phyloP scores from a whole-genome alignment of 2,888 invertebrate genomes.

The Dendrolimus houi region DNA sequence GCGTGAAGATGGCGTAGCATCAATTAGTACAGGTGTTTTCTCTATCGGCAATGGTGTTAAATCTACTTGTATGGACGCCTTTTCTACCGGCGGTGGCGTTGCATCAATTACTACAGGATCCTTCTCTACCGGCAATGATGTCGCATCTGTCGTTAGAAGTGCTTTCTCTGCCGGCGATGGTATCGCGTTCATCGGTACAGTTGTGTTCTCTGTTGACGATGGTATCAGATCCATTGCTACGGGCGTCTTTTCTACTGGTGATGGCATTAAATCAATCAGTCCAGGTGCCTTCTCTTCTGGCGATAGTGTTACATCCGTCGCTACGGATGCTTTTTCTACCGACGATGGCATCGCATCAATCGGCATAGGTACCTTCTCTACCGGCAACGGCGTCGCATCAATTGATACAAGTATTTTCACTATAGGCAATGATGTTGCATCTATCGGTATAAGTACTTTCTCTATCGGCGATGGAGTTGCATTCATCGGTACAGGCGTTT shows the following conservation, averaged over 20 bases:
- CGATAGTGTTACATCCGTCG: background rate
- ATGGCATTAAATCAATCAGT: background rate
- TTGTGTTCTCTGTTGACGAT: background rate
- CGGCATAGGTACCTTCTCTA: background rate
- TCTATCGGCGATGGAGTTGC: background rate
- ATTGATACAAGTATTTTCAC: background rate
- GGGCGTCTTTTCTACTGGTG: background rate
- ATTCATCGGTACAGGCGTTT: background rate
- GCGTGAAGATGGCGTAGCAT: background rate
- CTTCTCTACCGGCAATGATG: background rate
- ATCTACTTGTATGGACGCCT: background rate
- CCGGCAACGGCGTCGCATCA: background rate
- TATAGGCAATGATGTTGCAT: background rate
- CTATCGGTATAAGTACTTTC: background rate
- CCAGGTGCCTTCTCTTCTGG: background rate
- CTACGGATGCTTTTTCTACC: background rate
- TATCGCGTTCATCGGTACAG: background rate
- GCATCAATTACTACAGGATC: too few relatives aligned
- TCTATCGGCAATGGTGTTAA: too few relatives aligned
- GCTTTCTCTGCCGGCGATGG: background rate
- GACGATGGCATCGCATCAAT: background rate
- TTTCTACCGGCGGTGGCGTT: background rate
- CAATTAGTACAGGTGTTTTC: background rate
- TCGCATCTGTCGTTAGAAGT: background rate
- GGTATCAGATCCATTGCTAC: background rate